Evolutionary conservation across 2,113 vertebrate genomes (phyloP).

Genomic region (Mobula hypostoma): DNA sequence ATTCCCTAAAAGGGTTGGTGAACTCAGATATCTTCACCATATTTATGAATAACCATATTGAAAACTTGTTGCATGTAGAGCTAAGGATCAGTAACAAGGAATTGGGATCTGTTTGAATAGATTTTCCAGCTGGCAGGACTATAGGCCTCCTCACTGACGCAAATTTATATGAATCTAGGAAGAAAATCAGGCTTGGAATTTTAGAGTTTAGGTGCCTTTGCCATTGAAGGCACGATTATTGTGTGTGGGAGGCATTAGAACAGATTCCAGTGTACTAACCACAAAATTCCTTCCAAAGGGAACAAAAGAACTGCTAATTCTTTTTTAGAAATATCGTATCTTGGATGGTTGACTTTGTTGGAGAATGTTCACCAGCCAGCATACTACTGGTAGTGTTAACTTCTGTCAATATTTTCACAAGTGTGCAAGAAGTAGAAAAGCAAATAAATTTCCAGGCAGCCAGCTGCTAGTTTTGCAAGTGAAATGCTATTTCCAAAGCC

Average conservation of each 20-base stretch:
- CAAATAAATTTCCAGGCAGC: background rate
- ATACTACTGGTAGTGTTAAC: background rate
- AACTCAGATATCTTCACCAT: no score
- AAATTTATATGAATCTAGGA: no score
- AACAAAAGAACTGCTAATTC: background rate
- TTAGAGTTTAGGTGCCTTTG: background rate
- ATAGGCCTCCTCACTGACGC: no score
- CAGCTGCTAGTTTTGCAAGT: background rate
- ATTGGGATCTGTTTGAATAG: no score
- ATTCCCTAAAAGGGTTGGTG: no score
- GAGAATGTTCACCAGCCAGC: background rate
- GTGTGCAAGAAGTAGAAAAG: background rate
- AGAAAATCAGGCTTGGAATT: background rate
- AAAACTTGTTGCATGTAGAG: no score
- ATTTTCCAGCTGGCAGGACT: no score
- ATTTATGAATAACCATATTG: no score
- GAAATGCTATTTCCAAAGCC: background rate
- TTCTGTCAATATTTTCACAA: conserved; percentile 31
- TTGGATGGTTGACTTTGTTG: background rate
- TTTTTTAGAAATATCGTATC: background rate
- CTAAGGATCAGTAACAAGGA: no score
- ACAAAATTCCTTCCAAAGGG: background rate
- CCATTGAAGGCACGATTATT: background rate
- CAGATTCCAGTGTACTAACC: background rate
- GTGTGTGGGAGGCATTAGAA: background rate